These are phyloP conservation scores for Macaca nemestrina DNA, from an alignment of 2,113 vertebrate genomes.

Conservation along the genomic window DNA sequence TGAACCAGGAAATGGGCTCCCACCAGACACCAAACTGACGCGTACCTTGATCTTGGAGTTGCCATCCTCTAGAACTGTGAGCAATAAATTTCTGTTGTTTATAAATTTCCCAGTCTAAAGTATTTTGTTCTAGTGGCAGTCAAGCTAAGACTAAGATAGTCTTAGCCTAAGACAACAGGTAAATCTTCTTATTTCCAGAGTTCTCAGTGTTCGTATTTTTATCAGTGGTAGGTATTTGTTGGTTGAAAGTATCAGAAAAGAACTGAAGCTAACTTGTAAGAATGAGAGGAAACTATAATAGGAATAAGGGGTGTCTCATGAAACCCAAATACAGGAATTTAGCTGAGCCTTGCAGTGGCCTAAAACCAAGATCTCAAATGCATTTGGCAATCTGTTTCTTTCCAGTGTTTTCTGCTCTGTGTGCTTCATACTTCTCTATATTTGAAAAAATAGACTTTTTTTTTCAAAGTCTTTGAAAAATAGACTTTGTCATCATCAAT, in stretches of 20 bases:
- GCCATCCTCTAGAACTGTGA: background rate
- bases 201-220: background rate
- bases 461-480: background rate
- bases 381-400: background rate
- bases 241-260: slow-evolving; percentile 4
- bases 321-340: background rate
- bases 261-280: background rate
- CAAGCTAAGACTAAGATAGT: no score
- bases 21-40: background rate
- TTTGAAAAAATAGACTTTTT: background rate
- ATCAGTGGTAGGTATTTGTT: background rate
- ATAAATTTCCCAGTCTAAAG: background rate
- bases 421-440: background rate
- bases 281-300: background rate
- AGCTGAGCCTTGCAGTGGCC: background rate
- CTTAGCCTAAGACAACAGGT: background rate
- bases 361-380: background rate
- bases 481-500: background rate
- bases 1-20: background rate
- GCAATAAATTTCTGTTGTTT: background rate
- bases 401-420: background rate
- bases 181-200: background rate
- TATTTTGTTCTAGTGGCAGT: background rate
- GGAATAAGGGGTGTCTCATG: background rate
- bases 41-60: background rate